Conservation (phyloP, 2,888 invertebrate genomes). For the Scaptomyza flava region DNA sequence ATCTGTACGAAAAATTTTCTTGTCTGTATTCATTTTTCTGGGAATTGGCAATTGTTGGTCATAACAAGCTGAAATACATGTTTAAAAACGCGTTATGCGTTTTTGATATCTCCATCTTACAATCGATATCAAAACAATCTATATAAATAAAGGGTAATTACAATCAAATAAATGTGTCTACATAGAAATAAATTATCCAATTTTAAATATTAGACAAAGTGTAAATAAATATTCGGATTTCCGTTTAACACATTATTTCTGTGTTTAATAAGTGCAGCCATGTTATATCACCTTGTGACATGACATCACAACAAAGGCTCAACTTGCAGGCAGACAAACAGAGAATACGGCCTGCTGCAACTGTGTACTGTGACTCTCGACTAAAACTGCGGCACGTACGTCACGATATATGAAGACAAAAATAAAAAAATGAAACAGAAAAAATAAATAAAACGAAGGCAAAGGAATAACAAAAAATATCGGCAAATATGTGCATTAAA, state of each 20-base stretch:
- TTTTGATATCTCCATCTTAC: too few species aligned
- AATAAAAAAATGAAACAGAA: constrained; percentile 20
- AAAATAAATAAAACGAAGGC: constrained; percentile 10
- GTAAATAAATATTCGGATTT: constrained; percentile 18
- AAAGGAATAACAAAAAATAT: constrained; percentile 22
- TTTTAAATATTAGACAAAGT: background rate
- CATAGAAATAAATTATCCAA: background rate
- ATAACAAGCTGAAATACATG: too few species aligned
- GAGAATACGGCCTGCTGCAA: constrained; percentile 21
- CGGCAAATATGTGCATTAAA: constrained; percentile 74
- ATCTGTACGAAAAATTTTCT: too few species aligned
- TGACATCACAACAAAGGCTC: constrained; percentile 68
- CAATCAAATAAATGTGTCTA: background rate
- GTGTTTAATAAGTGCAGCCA: constrained; percentile 74
- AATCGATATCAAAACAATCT: background rate
- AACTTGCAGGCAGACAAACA: constrained; percentile 8
- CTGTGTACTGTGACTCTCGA: constrained; percentile 33
- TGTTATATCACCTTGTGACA: constrained; percentile 83
- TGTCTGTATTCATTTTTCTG: too few species aligned
- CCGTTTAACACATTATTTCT: constrained; percentile 10
- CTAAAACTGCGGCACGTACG: constrained; percentile 79
- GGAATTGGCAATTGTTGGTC: too few species aligned
- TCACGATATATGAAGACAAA: constrained; percentile 75
- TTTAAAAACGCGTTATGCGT: too few species aligned
- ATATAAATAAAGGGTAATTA: background rate